phyloP scores from a whole-genome alignment of 2,797 vertebrate genomes.

The Pteronotus mesoamericanus region DNA sequence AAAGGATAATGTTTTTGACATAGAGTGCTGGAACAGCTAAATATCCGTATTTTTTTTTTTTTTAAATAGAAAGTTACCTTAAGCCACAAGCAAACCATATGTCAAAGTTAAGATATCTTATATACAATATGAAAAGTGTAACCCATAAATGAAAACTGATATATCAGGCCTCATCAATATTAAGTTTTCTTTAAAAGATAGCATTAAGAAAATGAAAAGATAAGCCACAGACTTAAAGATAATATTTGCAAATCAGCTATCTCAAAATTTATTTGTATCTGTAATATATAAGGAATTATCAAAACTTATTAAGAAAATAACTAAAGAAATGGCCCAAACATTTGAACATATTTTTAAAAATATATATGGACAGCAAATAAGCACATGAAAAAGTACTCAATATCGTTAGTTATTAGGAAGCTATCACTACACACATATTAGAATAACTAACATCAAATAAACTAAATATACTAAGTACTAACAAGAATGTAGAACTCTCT shows the following conservation, averaged over 20 bases:
- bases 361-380: background rate
- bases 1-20: background rate
- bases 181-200: background rate
- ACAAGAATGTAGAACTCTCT: background rate
- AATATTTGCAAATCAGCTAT: background rate
- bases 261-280: background rate
- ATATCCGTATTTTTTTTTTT: background rate
- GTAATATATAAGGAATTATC: background rate
- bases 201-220: background rate
- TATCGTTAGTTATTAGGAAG: background rate
- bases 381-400: background rate
- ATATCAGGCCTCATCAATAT: background rate
- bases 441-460: background rate
- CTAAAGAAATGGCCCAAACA: background rate
- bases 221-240: background rate
- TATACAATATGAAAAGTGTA: background rate
- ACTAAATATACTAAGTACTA: background rate
- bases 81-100: background rate
- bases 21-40: background rate
- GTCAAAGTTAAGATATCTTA: background rate
- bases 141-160: background rate
- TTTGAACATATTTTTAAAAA: background rate
- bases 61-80: background rate
- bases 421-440: background rate
- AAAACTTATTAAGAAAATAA: background rate